Percentiles rank a stretch among this genome's conserved stretches.
phyloP scores from a whole-genome alignment of 2,888 invertebrate species.

The Melipona bicolor region DNA sequence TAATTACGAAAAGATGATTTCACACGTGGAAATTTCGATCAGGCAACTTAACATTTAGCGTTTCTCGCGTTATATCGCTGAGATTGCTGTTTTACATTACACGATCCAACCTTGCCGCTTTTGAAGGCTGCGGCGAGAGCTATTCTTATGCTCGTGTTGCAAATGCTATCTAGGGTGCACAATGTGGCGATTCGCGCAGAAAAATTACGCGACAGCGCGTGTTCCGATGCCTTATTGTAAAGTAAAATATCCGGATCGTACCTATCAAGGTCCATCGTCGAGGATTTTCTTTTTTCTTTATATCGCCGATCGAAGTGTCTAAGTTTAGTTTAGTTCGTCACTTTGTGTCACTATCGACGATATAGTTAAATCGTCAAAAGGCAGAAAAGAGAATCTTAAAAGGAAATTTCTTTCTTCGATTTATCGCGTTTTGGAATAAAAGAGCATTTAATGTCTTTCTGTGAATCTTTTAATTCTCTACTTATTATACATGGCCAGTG shows the following conservation, averaged over 20 bases:
- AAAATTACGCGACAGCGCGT: conserved; percentile 20
- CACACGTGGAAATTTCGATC: neutral
- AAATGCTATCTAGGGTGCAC: conserved; percentile 35
- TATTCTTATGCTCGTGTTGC: conserved; percentile 30
- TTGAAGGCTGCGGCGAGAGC: conserved; percentile 16
- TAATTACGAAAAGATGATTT: neutral
- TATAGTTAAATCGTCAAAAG: neutral
- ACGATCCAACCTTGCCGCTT: conserved; percentile 24
- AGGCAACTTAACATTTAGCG: neutral
- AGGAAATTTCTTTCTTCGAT: neutral
- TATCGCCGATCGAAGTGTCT: neutral
- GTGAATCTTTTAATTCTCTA: neutral
- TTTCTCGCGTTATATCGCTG: neutral
- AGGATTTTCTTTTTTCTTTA: neutral
- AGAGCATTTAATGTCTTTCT: neutral
- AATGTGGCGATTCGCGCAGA: conserved; percentile 34
- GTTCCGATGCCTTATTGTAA: neutral
- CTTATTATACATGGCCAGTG: no score
- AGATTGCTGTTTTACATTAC: neutral
- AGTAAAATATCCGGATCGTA: neutral
- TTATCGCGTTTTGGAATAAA: no score
- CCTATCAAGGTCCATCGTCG: conserved; percentile 21
- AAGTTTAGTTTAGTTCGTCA: neutral
- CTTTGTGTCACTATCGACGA: neutral
- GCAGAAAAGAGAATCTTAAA: neutral